Evolutionary conservation across 2,888 invertebrate genomes (phyloP).

Genomic region (Acholoe squamosa): DNA sequence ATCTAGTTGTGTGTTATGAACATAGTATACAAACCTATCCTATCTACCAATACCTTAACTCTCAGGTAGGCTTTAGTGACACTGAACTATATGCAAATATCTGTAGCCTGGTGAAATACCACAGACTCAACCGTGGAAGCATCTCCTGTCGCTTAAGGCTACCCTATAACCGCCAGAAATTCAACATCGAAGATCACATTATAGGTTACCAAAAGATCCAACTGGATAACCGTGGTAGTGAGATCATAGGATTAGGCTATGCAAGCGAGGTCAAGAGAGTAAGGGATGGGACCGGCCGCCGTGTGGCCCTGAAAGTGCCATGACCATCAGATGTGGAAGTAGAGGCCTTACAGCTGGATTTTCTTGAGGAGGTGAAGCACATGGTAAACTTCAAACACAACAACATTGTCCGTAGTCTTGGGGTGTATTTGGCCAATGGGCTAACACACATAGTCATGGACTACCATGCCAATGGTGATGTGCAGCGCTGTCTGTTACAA

Average conservation of each 20-base stretch:
- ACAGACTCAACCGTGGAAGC: background rate
- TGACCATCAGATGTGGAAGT: background rate
- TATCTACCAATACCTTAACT: background rate
- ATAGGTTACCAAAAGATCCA: background rate
- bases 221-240: background rate
- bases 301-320: background rate
- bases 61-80: background rate
- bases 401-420: background rate
- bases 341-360: background rate
- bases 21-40: background rate
- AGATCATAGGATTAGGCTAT: background rate
- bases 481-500: background rate
- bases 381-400: background rate
- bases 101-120: background rate
- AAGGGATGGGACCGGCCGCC: background rate
- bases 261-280: background rate
- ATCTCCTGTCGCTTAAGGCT: background rate
- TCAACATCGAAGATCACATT: background rate
- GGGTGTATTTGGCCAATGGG: background rate
- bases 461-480: background rate
- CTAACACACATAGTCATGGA: conserved; percentile 12
- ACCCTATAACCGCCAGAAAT: background rate
- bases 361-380: background rate
- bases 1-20: background rate
- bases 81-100: background rate